These are phyloP conservation scores for Centropus unirufus DNA, from an alignment of 2,113 vertebrate genomes.

Conservation along the genomic window DNA sequence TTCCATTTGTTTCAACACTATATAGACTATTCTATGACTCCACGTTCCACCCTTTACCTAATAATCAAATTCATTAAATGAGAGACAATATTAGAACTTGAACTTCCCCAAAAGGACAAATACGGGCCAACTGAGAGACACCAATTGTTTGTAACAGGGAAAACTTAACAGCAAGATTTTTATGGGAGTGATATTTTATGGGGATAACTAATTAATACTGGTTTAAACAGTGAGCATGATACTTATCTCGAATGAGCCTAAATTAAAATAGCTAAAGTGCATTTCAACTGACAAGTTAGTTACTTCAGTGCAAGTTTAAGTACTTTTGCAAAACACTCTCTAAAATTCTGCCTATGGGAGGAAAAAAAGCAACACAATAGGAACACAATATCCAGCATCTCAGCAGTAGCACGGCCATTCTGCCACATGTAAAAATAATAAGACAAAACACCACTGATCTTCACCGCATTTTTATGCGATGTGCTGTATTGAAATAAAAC, in stretches of 20 bases:
- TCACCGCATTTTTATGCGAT: neutral
- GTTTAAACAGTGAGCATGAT: neutral
- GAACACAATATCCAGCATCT: neutral
- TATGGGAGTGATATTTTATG: neutral
- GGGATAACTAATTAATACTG: neutral
- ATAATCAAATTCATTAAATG: neutral
- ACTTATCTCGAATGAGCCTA: neutral
- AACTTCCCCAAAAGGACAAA: neutral
- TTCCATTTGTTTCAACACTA: neutral
- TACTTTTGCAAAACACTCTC: neutral
- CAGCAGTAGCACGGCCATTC: neutral
- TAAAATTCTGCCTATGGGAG: neutral
- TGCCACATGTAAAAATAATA: neutral
- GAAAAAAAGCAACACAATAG: neutral
- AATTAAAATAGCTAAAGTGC: neutral
- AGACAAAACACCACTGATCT: neutral
- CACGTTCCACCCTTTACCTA: neutral
- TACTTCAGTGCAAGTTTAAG: neutral
- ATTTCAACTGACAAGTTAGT: neutral
- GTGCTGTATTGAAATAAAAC: slow-evolving; percentile 29
- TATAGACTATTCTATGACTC: neutral
- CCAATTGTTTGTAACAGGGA: neutral
- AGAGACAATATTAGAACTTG: neutral
- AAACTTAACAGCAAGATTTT: neutral
- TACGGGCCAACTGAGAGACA: neutral